Evolutionary conservation across 1,140 invertebrate species (phyloP), one percentile per base, ranked within the genome.

Genomic region (Holotrichia oblita): DNA sequence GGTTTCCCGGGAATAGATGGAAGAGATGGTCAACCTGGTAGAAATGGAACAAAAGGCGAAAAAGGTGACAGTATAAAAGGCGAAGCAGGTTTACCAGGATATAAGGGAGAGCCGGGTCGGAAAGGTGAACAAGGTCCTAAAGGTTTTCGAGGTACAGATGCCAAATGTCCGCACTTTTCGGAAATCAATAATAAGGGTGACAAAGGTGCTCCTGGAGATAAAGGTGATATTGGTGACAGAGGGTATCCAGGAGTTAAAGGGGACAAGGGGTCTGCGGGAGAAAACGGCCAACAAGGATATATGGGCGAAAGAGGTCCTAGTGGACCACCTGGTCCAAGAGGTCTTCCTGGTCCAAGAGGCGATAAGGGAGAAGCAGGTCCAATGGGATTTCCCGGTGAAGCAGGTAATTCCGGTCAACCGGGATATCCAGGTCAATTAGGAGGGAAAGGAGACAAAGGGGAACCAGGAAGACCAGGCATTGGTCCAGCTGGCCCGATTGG

Each of bases 341-440:
- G 95, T 64, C 86, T 93, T 40, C 91, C 93, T 44, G 96, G 96
- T 48, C 90, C 90, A 1, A 90, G 94, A 82, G 95, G 95, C 76
- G 92, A 94, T 0, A 96, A 95, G 85, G 95, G 95, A 80, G 90
- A 92, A 27, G 84, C 88, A n/a, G 95, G 96, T 22, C 89, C 90
- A 0, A 91, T 94, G 87, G 95, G 95, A 74, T 93, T 93, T 81
- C 90, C 92, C 0, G 95, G 95, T 69, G 92, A 93, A 76, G 86
- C 88, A n/a, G 95, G 95, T 73, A 88, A 88, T 81, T 89, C 91
- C 81, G 94, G 94, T 27, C 80, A 86, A 0, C 88, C 90, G 82
- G 94, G 94, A 80, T 85, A 87, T 10, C 90, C 93, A 6, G 94
- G 94, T 22, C 79, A 89, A 40, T 85, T 88, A 41, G 93, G 92